A percentile compares a stretch with the other conserved stretches of the same genome.
Conservation (phyloP, 1,140 invertebrate genomes). For the Sesamia nonagrioides region DNA sequence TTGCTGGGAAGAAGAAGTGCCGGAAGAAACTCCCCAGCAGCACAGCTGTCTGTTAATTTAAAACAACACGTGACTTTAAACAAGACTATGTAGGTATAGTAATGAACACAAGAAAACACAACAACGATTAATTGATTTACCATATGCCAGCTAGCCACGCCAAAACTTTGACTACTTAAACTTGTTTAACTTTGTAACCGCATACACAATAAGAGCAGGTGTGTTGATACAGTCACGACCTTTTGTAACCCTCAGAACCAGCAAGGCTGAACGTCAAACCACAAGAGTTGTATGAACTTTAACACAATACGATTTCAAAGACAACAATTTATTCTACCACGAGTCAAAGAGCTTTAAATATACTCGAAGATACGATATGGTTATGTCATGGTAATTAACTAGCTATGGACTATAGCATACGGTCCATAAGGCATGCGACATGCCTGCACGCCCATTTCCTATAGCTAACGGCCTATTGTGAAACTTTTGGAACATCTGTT, state of each 20-base stretch:
- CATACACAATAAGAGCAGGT: background rate
- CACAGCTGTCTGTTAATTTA: too few relatives aligned
- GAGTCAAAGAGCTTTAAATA: background rate
- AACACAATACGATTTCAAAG: constrained; percentile 1
- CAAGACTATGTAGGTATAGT: too few relatives aligned
- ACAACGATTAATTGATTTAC: too few relatives aligned
- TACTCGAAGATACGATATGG: background rate
- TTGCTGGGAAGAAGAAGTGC: too few relatives aligned
- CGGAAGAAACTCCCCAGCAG: too few relatives aligned
- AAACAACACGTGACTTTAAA: too few relatives aligned
- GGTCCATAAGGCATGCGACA: constrained; percentile 41
- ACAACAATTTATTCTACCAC: background rate
- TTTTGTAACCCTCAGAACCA: background rate
- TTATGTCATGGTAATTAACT: background rate
- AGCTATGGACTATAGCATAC: constrained; percentile 3
- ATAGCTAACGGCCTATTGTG: constrained; percentile 64
- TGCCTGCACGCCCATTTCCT: constrained; percentile 61
- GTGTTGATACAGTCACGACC: background rate
- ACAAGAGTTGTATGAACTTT: background rate
- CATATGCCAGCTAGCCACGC: too few relatives aligned
- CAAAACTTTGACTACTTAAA: too few relatives aligned
- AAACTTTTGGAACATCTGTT: constrained; percentile 61
- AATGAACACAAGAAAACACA: too few relatives aligned
- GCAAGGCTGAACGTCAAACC: constrained; percentile 4
- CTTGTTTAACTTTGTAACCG: background rate